These are phyloP conservation scores for Andricus grossulariae DNA, from an alignment of 1,140 invertebrate genomes.

Conservation along the genomic window DNA sequence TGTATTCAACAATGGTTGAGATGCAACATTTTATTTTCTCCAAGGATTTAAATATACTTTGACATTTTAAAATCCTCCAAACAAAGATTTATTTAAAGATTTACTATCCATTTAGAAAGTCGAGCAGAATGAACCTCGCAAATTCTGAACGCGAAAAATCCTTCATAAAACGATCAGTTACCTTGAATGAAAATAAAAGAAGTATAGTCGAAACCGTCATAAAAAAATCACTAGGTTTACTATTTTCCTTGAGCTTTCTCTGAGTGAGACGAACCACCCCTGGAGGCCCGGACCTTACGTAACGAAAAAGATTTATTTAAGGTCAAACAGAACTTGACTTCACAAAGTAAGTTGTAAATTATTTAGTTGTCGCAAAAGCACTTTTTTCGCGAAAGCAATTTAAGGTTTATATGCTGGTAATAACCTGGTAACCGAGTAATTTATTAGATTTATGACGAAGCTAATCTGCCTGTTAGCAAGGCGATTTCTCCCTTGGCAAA, in stretches of 20 bases:
- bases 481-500: neutral
- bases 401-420: neutral
- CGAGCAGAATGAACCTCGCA: neutral
- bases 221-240: neutral
- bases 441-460: slow-evolving; percentile 10
- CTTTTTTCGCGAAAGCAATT: neutral
- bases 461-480: neutral
- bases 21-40: no score
- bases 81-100: neutral
- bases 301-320: neutral
- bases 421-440: neutral
- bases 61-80: no score
- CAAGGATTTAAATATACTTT: no score
- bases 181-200: slow-evolving; percentile 15
- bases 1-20: no score
- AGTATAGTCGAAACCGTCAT: neutral
- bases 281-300: neutral
- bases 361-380: neutral
- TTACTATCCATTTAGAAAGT: neutral
- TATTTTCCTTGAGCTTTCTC: slow-evolving; percentile 22
- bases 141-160: neutral
- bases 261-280: neutral
- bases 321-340: slow-evolving; percentile 12
- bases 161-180: slow-evolving; percentile 22
- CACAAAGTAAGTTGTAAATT: neutral